phyloP scores from a whole-genome alignment of 2,797 vertebrate genomes.

The Pangasius mekongensis region DNA sequence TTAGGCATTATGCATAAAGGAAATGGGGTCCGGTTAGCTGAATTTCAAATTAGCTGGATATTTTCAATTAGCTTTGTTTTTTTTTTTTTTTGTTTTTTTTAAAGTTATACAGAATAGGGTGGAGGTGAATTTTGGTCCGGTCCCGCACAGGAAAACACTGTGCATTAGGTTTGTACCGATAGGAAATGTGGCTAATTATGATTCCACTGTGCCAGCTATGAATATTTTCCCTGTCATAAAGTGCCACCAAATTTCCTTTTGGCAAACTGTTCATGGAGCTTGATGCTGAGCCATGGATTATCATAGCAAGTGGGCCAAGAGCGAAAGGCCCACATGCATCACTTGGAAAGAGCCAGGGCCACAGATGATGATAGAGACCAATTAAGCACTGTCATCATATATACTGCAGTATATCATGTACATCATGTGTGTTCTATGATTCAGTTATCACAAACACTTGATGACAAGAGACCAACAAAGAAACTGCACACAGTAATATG shows the following conservation, averaged over 20 bases:
- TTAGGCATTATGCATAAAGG: background rate
- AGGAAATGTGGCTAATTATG: background rate
- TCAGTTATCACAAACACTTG: background rate
- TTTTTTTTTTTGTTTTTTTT: background rate
- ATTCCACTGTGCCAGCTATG: background rate
- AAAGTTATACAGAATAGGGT: background rate
- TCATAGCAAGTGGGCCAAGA: slow-evolving; percentile 48
- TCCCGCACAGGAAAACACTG: background rate
- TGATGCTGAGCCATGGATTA: slow-evolving; percentile 44
- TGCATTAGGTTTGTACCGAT: background rate
- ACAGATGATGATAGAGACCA: background rate
- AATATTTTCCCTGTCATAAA: background rate
- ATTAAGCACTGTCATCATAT: background rate
- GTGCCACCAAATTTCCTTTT: slow-evolving; percentile 55
- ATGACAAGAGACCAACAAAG: background rate
- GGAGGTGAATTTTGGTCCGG: background rate
- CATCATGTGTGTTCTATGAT: background rate
- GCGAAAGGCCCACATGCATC: slow-evolving; percentile 17
- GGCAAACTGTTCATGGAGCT: slow-evolving; percentile 66
- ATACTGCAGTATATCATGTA: background rate
- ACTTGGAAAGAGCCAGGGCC: background rate
- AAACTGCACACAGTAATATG: background rate
- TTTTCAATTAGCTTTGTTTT: background rate
- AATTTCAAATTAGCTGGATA: background rate
- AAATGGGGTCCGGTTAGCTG: background rate